Base-by-base conservation (phyloP, 2,113 vertebrate genomes). In the Hippoglossus stenolepis region DNA sequence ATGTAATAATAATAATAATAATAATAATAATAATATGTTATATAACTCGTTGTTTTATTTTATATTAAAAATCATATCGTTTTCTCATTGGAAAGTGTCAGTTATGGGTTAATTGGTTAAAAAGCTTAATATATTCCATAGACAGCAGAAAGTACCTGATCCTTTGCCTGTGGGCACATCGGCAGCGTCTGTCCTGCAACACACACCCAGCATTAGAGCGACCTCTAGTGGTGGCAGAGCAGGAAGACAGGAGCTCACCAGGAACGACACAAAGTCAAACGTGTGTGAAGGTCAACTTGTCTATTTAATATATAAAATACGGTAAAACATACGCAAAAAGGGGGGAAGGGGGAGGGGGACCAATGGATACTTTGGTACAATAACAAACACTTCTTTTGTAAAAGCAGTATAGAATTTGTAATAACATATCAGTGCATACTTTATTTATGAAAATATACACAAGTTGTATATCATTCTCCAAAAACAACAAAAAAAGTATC, bases 361-460 rank as follows among this genome's bases (percentile, higher is more conserved):
- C 94, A 95, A 96, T 95, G 92, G 94, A 96, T 96, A 94, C 95
- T 96, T 96, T 96, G 96, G 96, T 96, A 96, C 96, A 94, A 95
- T 95, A 96, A 96, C 96, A 96, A 96, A 96, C 95, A 95, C 94
- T 94, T 94, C 90, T 93, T 96, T 96, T 96, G 96, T 96, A 95
- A 96, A 97, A 97, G 96, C 93, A 96, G 95, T 96, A 96, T 94
- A 96, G 94, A 96, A 94, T 95, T 96, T 95, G 93, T 95, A 96
- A 94, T 94, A 96, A 96, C 96, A 96, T 96, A 93, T 97, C 96
- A 97, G 96, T 97, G 96, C 96, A 96, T 96, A 97, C 96, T 96
- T 96, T 96, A 95, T 94, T 96, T 96, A 97, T 95, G 96, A 97
- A 97, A 97, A 97, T 97, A 97, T 96, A 96, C 96, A 97, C 95